A percentile compares a stretch with the other conserved stretches of the same genome.
Conservation (phyloP, 2,113 vertebrate genomes). For the Rhineura floridana region DNA sequence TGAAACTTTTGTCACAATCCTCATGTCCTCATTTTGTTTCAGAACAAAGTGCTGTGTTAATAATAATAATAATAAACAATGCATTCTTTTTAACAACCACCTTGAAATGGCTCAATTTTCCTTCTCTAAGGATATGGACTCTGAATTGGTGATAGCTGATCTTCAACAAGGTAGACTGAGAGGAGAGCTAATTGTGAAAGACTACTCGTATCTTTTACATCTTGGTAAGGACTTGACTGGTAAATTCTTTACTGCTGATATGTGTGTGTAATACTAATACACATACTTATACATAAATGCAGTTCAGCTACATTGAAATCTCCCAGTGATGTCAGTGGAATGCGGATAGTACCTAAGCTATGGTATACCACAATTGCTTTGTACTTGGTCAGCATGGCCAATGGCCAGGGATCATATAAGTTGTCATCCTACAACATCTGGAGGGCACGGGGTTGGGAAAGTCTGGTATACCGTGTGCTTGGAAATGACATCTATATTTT, state of each 20-base stretch:
- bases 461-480: too few species aligned
- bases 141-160: slow-evolving; percentile 83
- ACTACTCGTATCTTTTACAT: slow-evolving; percentile 87
- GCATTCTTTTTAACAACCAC: neutral
- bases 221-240: slow-evolving; percentile 79
- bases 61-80: neutral
- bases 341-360: too few species aligned
- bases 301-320: neutral
- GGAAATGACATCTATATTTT: neutral
- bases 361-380: neutral
- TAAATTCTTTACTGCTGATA: neutral
- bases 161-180: slow-evolving; percentile 78
- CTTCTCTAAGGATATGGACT: slow-evolving; percentile 74
- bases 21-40: too few species aligned
- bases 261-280: neutral
- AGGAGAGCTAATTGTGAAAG: slow-evolving; percentile 82
- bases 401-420: too few species aligned
- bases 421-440: too few species aligned
- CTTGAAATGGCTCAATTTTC: neutral
- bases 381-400: too few species aligned
- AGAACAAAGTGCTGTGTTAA: neutral
- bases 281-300: neutral
- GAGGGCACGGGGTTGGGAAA: too few species aligned
- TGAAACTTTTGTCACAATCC: neutral
- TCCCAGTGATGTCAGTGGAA: neutral